These are phyloP conservation scores for Coreius guichenoti DNA, from an alignment of 2,797 vertebrate species.

Conservation along the genomic window DNA sequence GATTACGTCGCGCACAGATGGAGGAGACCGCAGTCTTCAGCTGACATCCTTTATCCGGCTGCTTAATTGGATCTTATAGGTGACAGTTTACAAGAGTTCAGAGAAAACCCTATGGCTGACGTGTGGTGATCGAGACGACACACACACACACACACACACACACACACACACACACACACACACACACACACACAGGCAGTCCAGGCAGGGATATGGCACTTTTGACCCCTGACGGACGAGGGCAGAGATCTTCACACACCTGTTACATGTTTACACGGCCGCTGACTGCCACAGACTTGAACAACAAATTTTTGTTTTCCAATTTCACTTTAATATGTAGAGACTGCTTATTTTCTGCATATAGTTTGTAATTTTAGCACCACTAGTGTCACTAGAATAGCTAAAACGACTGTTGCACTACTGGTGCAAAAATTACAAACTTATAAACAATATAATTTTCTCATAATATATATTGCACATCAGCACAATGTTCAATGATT, in stretches of 20 bases:
- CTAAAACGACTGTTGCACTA: no score
- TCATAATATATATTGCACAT: no score
- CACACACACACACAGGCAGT: no score
- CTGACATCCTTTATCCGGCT: neutral
- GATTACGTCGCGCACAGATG: neutral
- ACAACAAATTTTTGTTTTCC: neutral
- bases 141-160: neutral
- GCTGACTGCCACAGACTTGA: neutral
- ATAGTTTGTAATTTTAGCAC: no score
- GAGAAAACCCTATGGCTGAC: neutral
- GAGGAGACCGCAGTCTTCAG: neutral
- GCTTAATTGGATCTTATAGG: slow-evolving; percentile 1
- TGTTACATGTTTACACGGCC: neutral
- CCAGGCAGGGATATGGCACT: no score
- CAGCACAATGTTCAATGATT: no score
- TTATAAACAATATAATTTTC: no score
- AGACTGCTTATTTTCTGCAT: no score
- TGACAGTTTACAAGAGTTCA: slow-evolving; percentile 2
- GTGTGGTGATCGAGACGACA: neutral
- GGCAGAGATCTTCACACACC: neutral
- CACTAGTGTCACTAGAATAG: no score
- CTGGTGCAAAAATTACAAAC: no score
- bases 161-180: neutral
- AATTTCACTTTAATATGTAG: neutral
- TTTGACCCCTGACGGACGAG: neutral